phyloP scores from a whole-genome alignment of 2,797 vertebrate species.

The Carapus acus region DNA sequence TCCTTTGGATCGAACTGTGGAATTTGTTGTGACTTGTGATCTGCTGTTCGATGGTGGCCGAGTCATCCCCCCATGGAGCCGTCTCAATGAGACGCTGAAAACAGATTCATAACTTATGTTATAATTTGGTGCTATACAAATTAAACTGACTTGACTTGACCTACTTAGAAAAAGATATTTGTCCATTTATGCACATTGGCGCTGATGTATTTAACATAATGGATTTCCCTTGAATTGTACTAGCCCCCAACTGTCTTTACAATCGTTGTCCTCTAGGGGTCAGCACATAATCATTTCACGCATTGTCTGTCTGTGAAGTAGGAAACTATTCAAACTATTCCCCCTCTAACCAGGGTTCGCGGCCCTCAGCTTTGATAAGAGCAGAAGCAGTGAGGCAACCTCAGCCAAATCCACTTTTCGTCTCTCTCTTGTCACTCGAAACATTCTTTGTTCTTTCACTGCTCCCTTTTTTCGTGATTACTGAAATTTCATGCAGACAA shows the following conservation, averaged over 20 bases:
- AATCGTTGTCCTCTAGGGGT: constrained; percentile 58
- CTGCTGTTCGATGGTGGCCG: constrained; percentile 79
- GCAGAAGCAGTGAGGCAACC: constrained; percentile 31
- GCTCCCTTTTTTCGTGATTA: constrained; percentile 49
- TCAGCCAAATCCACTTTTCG: constrained; percentile 36
- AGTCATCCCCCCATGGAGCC: constrained; percentile 83
- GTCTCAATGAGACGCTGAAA: constrained; percentile 84
- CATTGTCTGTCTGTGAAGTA: constrained; percentile 9
- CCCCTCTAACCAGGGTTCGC: constrained; percentile 32
- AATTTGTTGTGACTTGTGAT: constrained; percentile 77
- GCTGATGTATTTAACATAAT: background rate
- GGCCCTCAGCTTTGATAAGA: constrained; percentile 56
- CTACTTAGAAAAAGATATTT: too few species aligned
- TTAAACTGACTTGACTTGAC: background rate
- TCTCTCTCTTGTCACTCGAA: constrained; percentile 19
- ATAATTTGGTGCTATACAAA: background rate
- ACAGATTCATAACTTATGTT: constrained; percentile 17
- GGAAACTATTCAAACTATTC: constrained; percentile 66
- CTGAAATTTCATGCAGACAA: constrained; percentile 16
- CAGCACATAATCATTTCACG: constrained; percentile 42
- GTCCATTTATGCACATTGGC: too few species aligned
- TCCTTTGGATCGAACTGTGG: constrained; percentile 84
- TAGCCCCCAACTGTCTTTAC: constrained; percentile 14
- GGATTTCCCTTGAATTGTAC: background rate
- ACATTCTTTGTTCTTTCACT: constrained; percentile 52